phyloP scores from a whole-genome alignment of 2,888 invertebrate species.

The Caenorhabditis sp. region DNA sequence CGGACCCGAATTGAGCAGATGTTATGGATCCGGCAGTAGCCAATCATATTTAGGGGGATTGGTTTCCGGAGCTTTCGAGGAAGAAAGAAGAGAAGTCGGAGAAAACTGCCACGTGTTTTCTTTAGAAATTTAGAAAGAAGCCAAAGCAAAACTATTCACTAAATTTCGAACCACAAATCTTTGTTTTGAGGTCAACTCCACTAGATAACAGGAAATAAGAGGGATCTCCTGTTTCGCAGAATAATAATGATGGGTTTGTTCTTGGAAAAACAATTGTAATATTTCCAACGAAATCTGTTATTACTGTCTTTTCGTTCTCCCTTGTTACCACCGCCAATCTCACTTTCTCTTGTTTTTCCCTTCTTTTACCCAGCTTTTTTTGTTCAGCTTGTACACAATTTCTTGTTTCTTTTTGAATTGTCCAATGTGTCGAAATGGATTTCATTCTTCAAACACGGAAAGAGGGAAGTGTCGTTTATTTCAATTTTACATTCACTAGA shows the following conservation, averaged over 20 bases:
- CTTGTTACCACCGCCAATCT: background rate
- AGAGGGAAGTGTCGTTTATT: slow-evolving; percentile 56
- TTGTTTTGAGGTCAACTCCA: no score
- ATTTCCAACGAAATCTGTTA: background rate
- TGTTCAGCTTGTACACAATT: background rate
- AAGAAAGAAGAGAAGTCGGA: no score
- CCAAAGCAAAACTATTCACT: no score
- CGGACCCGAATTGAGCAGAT: slow-evolving; percentile 46
- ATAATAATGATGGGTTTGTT: background rate
- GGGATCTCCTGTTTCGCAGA: background rate
- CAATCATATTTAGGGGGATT: slow-evolving; percentile 22
- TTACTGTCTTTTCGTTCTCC: background rate
- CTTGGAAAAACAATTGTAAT: background rate
- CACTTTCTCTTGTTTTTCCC: background rate
- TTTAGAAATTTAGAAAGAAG: no score
- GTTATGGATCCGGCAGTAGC: slow-evolving; percentile 44
- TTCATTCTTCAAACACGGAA: slow-evolving; percentile 24
- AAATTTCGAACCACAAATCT: no score
- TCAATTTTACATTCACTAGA: slow-evolving; percentile 56
- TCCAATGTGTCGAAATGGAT: slow-evolving; percentile 16
- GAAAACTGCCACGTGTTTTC: background rate
- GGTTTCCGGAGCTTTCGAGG: no score
- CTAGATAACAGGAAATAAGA: no score
- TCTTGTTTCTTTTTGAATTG: background rate
- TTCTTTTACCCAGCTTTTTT: background rate